Evolutionary conservation across 1,140 invertebrate species (phyloP).

Genomic region (Diabrotica undecimpunctata): DNA sequence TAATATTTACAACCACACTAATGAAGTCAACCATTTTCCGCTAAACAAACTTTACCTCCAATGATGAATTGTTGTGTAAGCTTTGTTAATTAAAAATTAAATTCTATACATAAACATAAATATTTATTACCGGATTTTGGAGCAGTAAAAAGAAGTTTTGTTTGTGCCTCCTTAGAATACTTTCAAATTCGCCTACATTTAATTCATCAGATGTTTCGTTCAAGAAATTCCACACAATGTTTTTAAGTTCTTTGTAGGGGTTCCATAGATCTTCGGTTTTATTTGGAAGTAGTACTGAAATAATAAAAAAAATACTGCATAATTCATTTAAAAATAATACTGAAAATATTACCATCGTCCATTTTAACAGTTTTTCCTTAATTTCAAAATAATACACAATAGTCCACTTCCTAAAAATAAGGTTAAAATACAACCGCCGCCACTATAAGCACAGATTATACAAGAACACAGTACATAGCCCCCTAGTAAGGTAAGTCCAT

Average conservation of each 20-base stretch:
- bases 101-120: constrained; percentile 19
- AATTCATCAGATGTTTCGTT: constrained; percentile 58
- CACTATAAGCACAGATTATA: background rate
- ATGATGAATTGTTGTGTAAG: too few species aligned
- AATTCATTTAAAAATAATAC: background rate
- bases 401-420: background rate
- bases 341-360: constrained; percentile 1
- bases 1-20: too few species aligned
- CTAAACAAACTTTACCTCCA: too few species aligned
- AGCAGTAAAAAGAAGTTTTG: constrained; percentile 85
- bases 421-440: background rate
- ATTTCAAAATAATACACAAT: background rate
- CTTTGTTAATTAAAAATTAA: too few species aligned
- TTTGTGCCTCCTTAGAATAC: constrained; percentile 73
- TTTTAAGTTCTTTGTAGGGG: constrained; percentile 77
- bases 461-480: too few species aligned
- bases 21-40: too few species aligned
- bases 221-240: constrained; percentile 70
- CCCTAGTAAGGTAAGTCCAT: too few species aligned
- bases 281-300: constrained; percentile 5
- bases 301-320: background rate
- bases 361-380: background rate
- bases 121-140: constrained; percentile 76
- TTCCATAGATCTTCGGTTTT: constrained; percentile 80
- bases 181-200: constrained; percentile 74